Evolutionary conservation across 2,797 vertebrate genomes (phyloP).

Genomic region (Spondyliosoma cantharus): DNA sequence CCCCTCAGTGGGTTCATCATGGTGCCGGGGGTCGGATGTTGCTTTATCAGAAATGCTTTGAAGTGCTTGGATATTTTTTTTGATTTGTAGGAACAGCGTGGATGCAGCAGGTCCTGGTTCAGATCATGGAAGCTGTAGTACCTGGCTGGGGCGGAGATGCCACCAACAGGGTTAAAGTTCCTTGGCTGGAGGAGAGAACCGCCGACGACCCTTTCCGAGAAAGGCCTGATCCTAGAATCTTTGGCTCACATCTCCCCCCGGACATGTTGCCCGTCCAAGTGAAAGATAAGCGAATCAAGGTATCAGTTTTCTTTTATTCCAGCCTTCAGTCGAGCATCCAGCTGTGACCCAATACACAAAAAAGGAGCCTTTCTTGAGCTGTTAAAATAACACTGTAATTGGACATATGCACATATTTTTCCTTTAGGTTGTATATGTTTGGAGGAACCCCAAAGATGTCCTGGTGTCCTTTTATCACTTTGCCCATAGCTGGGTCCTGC

Average conservation of each 20-base stretch:
- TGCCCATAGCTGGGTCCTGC: neutral
- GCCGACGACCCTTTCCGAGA: neutral
- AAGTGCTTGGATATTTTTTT: neutral
- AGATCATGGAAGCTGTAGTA: constrained; percentile 16
- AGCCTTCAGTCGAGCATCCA: neutral
- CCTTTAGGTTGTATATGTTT: constrained; percentile 35
- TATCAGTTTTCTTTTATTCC: neutral
- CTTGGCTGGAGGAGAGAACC: constrained; percentile 10
- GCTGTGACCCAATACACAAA: neutral
- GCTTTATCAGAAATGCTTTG: too few relatives aligned
- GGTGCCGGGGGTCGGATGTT: too few relatives aligned
- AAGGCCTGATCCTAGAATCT: constrained; percentile 10
- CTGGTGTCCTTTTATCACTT: constrained; percentile 43
- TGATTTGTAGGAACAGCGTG: neutral
- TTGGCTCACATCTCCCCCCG: constrained; percentile 17
- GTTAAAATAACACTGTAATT: too few relatives aligned
- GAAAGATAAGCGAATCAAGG: constrained; percentile 18
- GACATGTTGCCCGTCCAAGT: constrained; percentile 25
- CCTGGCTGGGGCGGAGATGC: neutral
- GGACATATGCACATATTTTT: neutral
- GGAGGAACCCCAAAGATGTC: constrained; percentile 45
- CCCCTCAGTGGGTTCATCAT: too few relatives aligned
- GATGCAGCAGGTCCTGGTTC: constrained; percentile 30
- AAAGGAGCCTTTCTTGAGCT: neutral
- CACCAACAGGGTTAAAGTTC: neutral